Conservation (phyloP, 1,140 invertebrate genomes). For the Aphaenogaster floridana region DNA sequence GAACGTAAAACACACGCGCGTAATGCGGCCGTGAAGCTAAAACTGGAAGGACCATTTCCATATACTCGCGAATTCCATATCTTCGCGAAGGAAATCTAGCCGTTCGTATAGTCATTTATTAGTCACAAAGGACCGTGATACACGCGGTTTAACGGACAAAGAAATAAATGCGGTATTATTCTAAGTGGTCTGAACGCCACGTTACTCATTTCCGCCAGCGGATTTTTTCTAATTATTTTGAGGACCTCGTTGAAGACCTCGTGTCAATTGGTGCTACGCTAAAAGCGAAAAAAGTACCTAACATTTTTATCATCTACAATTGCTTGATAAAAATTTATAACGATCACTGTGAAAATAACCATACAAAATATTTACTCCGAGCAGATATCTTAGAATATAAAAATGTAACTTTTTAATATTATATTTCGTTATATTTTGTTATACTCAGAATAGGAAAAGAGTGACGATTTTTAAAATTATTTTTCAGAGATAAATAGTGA, state of each 20-base stretch:
- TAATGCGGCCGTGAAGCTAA: slow-evolving; percentile 26
- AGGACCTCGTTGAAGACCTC: background rate
- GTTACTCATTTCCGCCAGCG: background rate
- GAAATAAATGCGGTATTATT: slow-evolving; percentile 7
- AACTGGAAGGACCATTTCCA: slow-evolving; percentile 14
- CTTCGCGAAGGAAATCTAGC: background rate
- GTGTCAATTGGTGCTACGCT: background rate
- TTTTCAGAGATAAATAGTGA: background rate
- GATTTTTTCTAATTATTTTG: background rate
- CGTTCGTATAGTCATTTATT: background rate
- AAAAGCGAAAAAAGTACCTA: background rate
- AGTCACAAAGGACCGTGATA: background rate
- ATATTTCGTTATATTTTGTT: background rate
- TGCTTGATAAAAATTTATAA: background rate
- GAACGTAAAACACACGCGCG: background rate
- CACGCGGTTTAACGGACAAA: background rate
- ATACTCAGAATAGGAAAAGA: background rate
- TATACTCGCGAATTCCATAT: background rate
- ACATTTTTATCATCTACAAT: background rate
- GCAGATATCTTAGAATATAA: background rate
- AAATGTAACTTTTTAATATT: background rate
- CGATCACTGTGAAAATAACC: background rate
- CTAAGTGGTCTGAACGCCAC: no score
- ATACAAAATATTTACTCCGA: background rate
- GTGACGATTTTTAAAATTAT: background rate